These are phyloP conservation scores for Torymus auratus DNA, from an alignment of 2,888 invertebrate genomes.

Conservation along the genomic window DNA sequence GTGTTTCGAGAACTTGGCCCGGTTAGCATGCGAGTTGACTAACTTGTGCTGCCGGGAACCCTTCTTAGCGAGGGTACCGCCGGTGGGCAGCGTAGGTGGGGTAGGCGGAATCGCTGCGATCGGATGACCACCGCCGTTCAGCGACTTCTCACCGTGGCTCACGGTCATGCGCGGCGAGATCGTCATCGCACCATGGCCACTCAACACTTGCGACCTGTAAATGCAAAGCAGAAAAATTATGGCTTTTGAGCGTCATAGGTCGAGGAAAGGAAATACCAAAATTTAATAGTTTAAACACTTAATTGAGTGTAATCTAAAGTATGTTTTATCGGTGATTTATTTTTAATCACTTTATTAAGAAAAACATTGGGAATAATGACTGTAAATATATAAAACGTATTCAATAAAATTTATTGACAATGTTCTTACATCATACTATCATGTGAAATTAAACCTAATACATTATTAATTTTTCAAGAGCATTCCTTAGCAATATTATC, in stretches of 20 bases:
- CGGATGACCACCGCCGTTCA: conserved; percentile 62
- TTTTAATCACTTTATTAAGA: not conserved
- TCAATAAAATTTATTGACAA: too few relatives aligned
- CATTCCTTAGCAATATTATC: too few relatives aligned
- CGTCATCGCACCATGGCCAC: conserved; percentile 70
- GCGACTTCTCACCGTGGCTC: conserved; percentile 72
- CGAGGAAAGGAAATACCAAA: too few relatives aligned
- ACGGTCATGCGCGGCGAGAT: conserved; percentile 73
- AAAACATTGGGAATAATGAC: too few relatives aligned
- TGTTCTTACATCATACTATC: too few relatives aligned
- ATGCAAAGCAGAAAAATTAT: too few relatives aligned
- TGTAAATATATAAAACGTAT: too few relatives aligned
- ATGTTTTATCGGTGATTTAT: not conserved
- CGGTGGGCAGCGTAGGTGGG: conserved; percentile 57
- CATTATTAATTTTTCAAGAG: too few relatives aligned
- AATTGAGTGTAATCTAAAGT: not conserved
- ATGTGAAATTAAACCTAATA: too few relatives aligned
- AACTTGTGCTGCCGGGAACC: conserved; percentile 88
- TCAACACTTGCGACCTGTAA: conserved; percentile 44
- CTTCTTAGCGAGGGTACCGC: conserved; percentile 83
- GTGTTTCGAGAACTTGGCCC: conserved; percentile 73
- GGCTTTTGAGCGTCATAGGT: too few relatives aligned
- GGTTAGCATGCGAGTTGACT: conserved; percentile 77
- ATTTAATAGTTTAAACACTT: too few relatives aligned
- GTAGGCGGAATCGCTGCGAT: conserved; percentile 51